Percentiles rank a stretch among this genome's conserved stretches.
Conservation (phyloP, 2,113 vertebrate genomes). For the Sphyrna mokarran region DNA sequence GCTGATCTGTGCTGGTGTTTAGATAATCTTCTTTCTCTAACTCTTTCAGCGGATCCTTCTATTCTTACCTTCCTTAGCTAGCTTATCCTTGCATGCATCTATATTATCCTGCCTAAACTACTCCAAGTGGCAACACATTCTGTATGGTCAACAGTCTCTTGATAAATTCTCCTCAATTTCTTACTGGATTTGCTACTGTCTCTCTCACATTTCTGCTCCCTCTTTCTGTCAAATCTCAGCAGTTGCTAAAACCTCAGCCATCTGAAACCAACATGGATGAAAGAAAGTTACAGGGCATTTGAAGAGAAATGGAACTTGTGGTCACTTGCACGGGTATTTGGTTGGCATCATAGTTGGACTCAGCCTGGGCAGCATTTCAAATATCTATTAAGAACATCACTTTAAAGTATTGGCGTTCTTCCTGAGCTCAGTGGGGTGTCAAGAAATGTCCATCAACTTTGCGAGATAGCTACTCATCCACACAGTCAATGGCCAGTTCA, state of each 20-base stretch:
- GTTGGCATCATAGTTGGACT: not conserved
- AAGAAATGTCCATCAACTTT: not conserved
- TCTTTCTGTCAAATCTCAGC: not conserved
- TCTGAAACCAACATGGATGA: not conserved
- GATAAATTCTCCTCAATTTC: not conserved
- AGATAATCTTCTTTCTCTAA: not conserved
- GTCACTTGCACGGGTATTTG: not conserved
- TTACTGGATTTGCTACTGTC: not conserved
- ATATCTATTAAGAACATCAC: not conserved
- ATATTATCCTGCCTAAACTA: not conserved
- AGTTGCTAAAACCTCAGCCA: not conserved
- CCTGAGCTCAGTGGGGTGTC: not conserved
- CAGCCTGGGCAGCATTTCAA: not conserved
- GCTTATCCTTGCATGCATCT: not conserved
- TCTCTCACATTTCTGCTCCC: not conserved
- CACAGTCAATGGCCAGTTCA: not conserved
- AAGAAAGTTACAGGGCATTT: not conserved
- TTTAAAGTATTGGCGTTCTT: not conserved
- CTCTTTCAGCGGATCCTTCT: not conserved
- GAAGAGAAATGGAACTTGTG: not conserved
- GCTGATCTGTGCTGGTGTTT: not conserved
- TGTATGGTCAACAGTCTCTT: not conserved
- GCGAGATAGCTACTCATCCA: not conserved
- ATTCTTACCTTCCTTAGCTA: not conserved
- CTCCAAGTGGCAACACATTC: not conserved